Evolutionary conservation across 2,888 invertebrate species (phyloP).

Genomic region (Tanypteryx hageni): DNA sequence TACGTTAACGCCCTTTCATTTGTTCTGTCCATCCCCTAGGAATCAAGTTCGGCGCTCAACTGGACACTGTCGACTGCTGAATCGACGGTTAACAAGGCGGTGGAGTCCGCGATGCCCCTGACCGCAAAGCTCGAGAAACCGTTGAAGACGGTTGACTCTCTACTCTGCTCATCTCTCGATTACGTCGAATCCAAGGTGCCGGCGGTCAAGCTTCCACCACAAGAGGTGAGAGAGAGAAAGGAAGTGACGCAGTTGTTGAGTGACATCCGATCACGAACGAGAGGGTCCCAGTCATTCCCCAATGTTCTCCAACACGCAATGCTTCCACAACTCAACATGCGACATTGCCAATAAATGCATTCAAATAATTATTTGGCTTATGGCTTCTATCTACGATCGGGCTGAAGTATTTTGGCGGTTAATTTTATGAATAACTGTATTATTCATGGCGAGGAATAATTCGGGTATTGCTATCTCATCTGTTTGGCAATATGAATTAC

Average conservation of each 20-base stretch:
- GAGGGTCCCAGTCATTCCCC: background rate
- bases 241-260: conserved; percentile 44
- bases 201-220: conserved; percentile 88
- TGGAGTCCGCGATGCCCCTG: conserved; percentile 79
- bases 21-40: conserved; percentile 74
- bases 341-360: too few relatives aligned
- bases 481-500: too few relatives aligned
- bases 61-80: conserved; percentile 89
- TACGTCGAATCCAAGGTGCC: conserved; percentile 91
- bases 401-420: too few relatives aligned
- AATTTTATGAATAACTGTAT: too few relatives aligned
- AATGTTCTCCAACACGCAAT: too few relatives aligned
- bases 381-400: too few relatives aligned
- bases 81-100: conserved; percentile 83
- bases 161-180: conserved; percentile 90
- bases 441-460: too few relatives aligned
- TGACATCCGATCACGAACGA: too few relatives aligned
- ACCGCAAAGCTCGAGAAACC: conserved; percentile 85
- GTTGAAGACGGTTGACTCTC: conserved; percentile 83
- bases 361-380: too few relatives aligned
- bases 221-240: conserved; percentile 83
- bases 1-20: too few relatives aligned
- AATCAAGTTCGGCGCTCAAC: conserved; percentile 83
- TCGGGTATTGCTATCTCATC: too few relatives aligned
- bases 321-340: too few relatives aligned